phyloP scores from a whole-genome alignment of 2,888 invertebrate species.

The Thalpophila matura region DNA sequence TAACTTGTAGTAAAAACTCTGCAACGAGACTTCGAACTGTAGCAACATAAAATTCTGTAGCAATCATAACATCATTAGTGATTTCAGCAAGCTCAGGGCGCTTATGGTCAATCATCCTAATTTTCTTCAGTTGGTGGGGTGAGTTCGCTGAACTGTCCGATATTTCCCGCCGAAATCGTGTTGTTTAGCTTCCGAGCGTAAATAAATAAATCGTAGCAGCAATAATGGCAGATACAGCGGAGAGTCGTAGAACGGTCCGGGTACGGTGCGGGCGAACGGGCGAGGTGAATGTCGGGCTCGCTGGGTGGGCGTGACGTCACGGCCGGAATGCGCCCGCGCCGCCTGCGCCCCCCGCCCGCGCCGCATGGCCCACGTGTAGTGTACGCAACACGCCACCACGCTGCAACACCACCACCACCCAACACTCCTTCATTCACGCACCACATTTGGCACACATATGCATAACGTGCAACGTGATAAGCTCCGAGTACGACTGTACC shows the following conservation, averaged over 20 bases:
- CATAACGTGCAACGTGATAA: slow-evolving; percentile 54
- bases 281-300: slow-evolving; percentile 87
- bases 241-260: slow-evolving; percentile 73
- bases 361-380: slow-evolving; percentile 81
- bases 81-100: slow-evolving; percentile 70
- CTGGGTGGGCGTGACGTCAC: slow-evolving; percentile 91
- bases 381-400: slow-evolving; percentile 78
- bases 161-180: slow-evolving; percentile 66
- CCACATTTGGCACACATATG: slow-evolving; percentile 71
- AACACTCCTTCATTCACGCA: slow-evolving; percentile 79
- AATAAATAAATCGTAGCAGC: slow-evolving; percentile 80
- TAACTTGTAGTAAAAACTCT: not conserved
- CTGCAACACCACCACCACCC: slow-evolving; percentile 67
- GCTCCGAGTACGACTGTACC: slow-evolving; percentile 33
- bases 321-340: slow-evolving; percentile 88
- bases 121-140: slow-evolving; percentile 46
- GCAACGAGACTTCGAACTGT: slow-evolving; percentile 20
- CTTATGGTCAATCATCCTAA: slow-evolving; percentile 69
- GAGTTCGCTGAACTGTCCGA: slow-evolving; percentile 59
- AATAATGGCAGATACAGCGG: slow-evolving; percentile 82
- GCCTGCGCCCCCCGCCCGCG: slow-evolving; percentile 65
- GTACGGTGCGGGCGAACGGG: slow-evolving; percentile 71
- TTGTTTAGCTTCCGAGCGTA: slow-evolving; percentile 74
- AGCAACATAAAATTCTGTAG: slow-evolving; percentile 53
- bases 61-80: slow-evolving; percentile 74